phyloP scores from a whole-genome alignment of 35 echinoderm and acorn worm species.

The Strongylocentrotus purpuratus region DNA sequence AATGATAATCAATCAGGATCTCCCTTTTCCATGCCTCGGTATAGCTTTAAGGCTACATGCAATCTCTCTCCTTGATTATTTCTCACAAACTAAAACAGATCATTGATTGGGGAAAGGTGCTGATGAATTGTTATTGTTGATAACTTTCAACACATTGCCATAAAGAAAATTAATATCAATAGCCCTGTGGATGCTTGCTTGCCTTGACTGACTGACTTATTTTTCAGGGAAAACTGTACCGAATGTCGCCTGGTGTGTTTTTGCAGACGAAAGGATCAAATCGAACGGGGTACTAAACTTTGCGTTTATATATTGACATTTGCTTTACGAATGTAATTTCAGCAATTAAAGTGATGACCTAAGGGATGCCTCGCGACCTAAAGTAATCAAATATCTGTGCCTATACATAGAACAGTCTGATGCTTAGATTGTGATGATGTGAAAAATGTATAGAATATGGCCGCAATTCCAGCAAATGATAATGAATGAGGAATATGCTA shows the following conservation, averaged over 20 bases:
- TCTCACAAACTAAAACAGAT: too few species aligned
- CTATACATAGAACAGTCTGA: not conserved
- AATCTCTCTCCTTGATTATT: too few species aligned
- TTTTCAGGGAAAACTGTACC: too few species aligned
- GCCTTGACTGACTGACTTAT: too few species aligned
- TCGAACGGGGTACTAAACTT: not conserved
- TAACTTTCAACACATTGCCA: too few species aligned
- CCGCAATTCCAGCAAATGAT: not conserved
- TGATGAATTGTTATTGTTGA: too few species aligned
- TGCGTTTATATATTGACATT: not conserved
- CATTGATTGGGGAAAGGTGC: too few species aligned
- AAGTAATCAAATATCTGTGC: not conserved
- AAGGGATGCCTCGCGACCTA: not conserved
- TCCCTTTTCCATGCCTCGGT: too few species aligned
- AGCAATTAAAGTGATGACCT: not conserved
- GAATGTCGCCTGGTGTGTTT: not conserved
- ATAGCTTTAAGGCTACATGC: too few species aligned
- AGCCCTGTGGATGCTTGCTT: too few species aligned
- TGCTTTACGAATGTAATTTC: not conserved
- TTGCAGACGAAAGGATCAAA: not conserved
- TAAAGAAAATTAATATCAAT: too few species aligned
- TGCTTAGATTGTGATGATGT: not conserved
- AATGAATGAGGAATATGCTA: not conserved
- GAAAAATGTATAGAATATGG: not conserved
- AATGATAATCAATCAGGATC: too few species aligned